Conservation (phyloP, 2,113 vertebrate species). For the Scomber japonicus region DNA sequence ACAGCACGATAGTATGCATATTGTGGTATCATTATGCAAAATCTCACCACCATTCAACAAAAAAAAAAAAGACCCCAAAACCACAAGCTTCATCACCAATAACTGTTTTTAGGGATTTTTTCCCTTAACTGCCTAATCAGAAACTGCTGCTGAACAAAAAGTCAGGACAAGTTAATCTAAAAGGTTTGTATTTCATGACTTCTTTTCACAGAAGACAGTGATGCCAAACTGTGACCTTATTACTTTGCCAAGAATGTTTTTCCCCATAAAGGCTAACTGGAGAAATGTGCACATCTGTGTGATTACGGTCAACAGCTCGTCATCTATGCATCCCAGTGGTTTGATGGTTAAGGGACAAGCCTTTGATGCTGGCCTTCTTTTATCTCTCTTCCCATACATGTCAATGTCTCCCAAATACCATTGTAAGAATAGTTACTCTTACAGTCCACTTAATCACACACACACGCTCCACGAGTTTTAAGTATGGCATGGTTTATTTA, state of each 20-base stretch:
- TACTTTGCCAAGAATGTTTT: slow-evolving; percentile 56
- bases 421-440: not conserved
- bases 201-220: slow-evolving; percentile 29
- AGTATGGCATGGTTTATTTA: too few species aligned
- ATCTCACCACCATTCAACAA: slow-evolving; percentile 19
- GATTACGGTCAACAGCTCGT: slow-evolving; percentile 41
- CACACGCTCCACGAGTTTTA: not conserved
- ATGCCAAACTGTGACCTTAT: slow-evolving; percentile 71
- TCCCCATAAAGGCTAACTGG: slow-evolving; percentile 59
- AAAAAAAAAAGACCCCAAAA: slow-evolving; percentile 19
- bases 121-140: slow-evolving; percentile 48
- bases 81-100: slow-evolving; percentile 46
- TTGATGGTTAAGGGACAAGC: not conserved
- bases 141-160: slow-evolving; percentile 60
- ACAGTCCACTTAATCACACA: not conserved
- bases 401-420: not conserved
- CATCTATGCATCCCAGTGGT: slow-evolving; percentile 10
- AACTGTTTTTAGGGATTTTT: slow-evolving; percentile 33
- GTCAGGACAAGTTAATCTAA: slow-evolving; percentile 48
- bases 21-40: slow-evolving; percentile 11
- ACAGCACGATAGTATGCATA: slow-evolving; percentile 15
- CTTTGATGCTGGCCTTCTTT: not conserved
- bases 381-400: not conserved
- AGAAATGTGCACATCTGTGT: slow-evolving; percentile 57
- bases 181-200: slow-evolving; percentile 63